Evolutionary conservation across 2,113 vertebrate species (phyloP), one percentile per base, ranked within the genome.

Genomic region (Tangachromis dhanisi): DNA sequence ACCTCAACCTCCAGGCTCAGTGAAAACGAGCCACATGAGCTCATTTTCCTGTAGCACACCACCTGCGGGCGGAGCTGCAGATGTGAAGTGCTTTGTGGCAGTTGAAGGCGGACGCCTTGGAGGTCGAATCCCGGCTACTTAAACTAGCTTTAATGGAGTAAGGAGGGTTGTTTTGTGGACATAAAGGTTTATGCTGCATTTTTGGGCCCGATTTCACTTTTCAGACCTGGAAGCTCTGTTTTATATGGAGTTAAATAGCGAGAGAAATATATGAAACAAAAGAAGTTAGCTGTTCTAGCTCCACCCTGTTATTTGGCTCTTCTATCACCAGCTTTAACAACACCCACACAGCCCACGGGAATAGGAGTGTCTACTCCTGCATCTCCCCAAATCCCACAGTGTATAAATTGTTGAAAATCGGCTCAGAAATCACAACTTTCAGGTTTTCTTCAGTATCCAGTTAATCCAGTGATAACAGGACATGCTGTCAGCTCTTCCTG

Each of bases 261-360:
- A 73, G 8, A 0, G 21, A 73, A 40, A 45, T 1, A 45, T 73
- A 42, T 45, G 21, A 73, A 42, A 24, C 13, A 16, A 42, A 73
- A 9, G 38, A 42, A 24, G 19, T 73, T 16, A 14, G 7, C 17
- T 42, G 1, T 24, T 42, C 8, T 0, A 42, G 66, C n/a, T 24
- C 66, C n/a, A 40, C 66, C 38, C n/a, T 71, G 35, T 71, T 24
- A 73, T 73, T 45, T 26, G 38, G 38, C 38, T 45, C 68, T 45
- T 2, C 68, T 17, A 45, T 71, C 38, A 45, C 38, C 68, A 26
- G 38, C 38, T 45, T 26, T 42, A 73, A 9, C 38, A 73, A 42
- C 38, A 73, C 3, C 38, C 13, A 26, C 38, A 0, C 0, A 73
- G 0, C 21, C 68, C 21, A 42, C 0, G 13, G 68, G 40, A 9